Conservation (phyloP, 2,113 vertebrate species). For the Tenebrosternarchus preto region DNA sequence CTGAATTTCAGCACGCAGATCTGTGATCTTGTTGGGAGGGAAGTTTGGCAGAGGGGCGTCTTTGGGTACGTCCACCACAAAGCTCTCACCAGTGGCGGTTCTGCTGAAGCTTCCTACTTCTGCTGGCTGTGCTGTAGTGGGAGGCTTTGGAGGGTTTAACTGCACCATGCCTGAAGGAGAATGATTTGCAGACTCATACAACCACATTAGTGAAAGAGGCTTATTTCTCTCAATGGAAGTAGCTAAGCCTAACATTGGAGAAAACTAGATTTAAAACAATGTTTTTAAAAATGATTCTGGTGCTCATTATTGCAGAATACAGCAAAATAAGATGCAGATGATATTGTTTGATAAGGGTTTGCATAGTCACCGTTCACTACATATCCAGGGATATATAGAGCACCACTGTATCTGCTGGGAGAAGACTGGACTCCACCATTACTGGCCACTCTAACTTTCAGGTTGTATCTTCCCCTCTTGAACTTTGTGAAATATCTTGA, state of each 20-base stretch:
- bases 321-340: not conserved
- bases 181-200: too few species aligned
- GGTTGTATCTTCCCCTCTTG: slow-evolving; percentile 62
- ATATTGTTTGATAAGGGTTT: not conserved
- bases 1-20: slow-evolving; percentile 61
- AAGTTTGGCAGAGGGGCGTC: slow-evolving; percentile 52
- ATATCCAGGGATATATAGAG: slow-evolving; percentile 70
- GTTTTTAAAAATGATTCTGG: too few species aligned
- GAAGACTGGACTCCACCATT: slow-evolving; percentile 1
- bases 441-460: slow-evolving; percentile 66
- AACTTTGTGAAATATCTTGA: slow-evolving; percentile 71
- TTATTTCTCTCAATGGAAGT: too few species aligned
- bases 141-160: slow-evolving; percentile 65
- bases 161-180: slow-evolving; percentile 60
- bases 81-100: slow-evolving; percentile 62
- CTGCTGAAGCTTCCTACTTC: slow-evolving; percentile 60
- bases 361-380: slow-evolving; percentile 63
- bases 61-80: slow-evolving; percentile 49
- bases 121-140: slow-evolving; percentile 31
- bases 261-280: too few species aligned
- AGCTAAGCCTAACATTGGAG: too few species aligned
- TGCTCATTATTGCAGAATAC: too few species aligned
- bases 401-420: slow-evolving; percentile 44
- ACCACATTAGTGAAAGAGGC: too few species aligned
- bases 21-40: slow-evolving; percentile 70